Percentiles rank a stretch among this genome's conserved stretches.
These are phyloP conservation scores for Charadrius vociferus DNA, from an alignment of 2,113 vertebrate genomes.

Conservation along the genomic window DNA sequence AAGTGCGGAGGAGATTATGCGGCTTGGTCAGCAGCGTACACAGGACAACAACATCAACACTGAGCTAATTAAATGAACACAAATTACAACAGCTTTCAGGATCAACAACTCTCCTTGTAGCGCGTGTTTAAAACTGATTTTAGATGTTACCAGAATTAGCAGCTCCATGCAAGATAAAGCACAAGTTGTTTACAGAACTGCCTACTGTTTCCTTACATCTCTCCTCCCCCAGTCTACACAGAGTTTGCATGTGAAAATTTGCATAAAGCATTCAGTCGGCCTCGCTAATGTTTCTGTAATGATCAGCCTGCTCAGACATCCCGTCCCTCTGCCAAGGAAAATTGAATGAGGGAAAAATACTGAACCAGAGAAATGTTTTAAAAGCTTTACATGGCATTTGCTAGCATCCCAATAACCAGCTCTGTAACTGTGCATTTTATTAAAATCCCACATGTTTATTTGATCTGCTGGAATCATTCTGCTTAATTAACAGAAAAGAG, in stretches of 20 bases:
- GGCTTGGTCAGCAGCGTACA: slow-evolving; percentile 26
- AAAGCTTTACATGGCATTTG: background rate
- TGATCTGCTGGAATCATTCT: background rate
- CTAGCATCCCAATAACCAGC: background rate
- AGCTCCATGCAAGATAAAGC: background rate
- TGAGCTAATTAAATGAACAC: slow-evolving; percentile 73
- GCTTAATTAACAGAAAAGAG: background rate
- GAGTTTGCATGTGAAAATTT: background rate
- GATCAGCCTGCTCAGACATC: slow-evolving; percentile 17
- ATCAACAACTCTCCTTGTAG: slow-evolving; percentile 51
- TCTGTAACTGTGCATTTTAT: slow-evolving; percentile 37
- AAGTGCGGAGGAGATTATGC: background rate
- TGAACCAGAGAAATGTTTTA: slow-evolving; percentile 11
- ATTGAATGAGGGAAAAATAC: background rate
- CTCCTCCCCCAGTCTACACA: background rate
- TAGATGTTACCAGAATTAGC: background rate
- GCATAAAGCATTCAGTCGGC: background rate
- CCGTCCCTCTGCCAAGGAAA: background rate
- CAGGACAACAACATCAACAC: slow-evolving; percentile 44
- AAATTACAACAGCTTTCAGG: slow-evolving; percentile 58
- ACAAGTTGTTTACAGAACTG: background rate
- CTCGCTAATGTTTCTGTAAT: background rate
- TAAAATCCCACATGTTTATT: slow-evolving; percentile 14
- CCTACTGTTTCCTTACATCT: background rate
- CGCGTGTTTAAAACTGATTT: background rate